Conservation (phyloP, 2,888 invertebrate species). For the Ennomos erosarius region DNA sequence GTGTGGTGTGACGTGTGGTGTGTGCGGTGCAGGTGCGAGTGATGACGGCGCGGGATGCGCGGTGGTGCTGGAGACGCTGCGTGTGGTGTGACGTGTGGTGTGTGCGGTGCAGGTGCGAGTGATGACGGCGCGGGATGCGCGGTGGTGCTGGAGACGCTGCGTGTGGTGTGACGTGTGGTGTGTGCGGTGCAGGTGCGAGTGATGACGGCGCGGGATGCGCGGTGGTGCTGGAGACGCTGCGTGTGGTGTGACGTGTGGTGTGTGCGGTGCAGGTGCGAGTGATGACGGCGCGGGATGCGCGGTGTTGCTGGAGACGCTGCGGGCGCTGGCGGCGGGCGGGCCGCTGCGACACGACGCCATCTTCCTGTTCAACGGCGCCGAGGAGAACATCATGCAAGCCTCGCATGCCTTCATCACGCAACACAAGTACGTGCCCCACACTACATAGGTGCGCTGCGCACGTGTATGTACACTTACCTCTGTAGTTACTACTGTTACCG, state of each 20-base stretch:
- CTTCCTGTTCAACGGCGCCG: conserved; percentile 95
- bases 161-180: too few relatives aligned
- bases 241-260: conserved; percentile 81
- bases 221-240: conserved; percentile 91
- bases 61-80: too few relatives aligned
- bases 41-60: too few relatives aligned
- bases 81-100: background rate
- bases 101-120: background rate
- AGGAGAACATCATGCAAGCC: conserved; percentile 94
- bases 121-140: too few relatives aligned
- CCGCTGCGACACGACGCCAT: conserved; percentile 90
- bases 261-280: conserved; percentile 88
- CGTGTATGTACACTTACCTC: too few relatives aligned
- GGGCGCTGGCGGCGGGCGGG: conserved; percentile 86
- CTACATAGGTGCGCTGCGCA: background rate
- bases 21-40: too few relatives aligned
- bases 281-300: conserved; percentile 96
- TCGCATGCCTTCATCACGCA: conserved; percentile 96
- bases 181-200: conserved; percentile 85
- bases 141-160: too few relatives aligned
- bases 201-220: conserved; percentile 89
- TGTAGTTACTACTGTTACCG: too few relatives aligned
- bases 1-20: too few relatives aligned
- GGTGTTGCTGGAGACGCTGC: conserved; percentile 92
- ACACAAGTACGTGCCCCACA: conserved; percentile 81